Conservation (phyloP, 1,140 invertebrate species). For the Atta texana region DNA sequence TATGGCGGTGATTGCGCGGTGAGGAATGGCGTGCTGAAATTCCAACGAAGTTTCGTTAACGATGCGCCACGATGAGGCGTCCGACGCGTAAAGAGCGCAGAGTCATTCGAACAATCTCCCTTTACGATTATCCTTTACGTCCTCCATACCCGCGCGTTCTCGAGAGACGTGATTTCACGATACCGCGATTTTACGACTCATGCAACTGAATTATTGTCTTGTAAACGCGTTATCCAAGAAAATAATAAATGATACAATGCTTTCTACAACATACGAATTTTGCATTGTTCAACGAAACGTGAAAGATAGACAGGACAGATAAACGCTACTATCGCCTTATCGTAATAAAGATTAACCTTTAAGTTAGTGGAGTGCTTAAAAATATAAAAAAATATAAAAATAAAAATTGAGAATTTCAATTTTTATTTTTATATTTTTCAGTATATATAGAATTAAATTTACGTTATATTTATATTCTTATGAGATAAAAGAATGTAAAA, state of each 20-base stretch:
- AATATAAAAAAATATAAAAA: too few species aligned
- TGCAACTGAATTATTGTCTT: constrained; percentile 25
- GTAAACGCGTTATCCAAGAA: constrained; percentile 27
- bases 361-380: too few species aligned
- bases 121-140: constrained; percentile 43
- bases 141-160: neutral
- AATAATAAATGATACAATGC: neutral
- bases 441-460: too few species aligned
- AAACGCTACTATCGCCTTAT: too few species aligned
- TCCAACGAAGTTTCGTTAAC: constrained; percentile 62
- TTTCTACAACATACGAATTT: neutral
- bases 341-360: too few species aligned
- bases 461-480: too few species aligned
- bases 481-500: too few species aligned
- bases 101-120: constrained; percentile 61
- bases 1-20: constrained; percentile 50
- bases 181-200: constrained; percentile 34
- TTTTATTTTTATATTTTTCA: too few species aligned
- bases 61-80: constrained; percentile 36
- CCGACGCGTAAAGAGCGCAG: constrained; percentile 54
- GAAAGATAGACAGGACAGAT: neutral
- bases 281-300: neutral
- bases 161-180: constrained; percentile 42
- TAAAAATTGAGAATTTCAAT: too few species aligned
- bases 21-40: constrained; percentile 56